Evolutionary conservation across 2,797 vertebrate genomes (phyloP).

Genomic region (Acrossocheilus wenchowensis): DNA sequence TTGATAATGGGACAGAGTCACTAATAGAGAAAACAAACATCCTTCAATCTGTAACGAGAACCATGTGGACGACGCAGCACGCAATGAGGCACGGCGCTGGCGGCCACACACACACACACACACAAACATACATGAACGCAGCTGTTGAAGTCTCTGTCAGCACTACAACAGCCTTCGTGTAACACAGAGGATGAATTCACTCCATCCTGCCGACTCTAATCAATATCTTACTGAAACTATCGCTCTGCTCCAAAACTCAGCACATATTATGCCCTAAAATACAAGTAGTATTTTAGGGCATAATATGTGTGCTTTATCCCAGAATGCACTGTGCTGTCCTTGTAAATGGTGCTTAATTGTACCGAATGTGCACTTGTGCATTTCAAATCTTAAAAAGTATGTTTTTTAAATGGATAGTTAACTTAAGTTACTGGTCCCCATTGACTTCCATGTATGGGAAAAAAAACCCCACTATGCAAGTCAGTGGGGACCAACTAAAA

Average conservation of each 20-base stretch:
- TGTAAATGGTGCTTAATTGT: not conserved
- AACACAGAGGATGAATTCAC: constrained; percentile 28
- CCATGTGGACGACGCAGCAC: constrained; percentile 70
- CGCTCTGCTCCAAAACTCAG: not conserved
- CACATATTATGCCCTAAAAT: not conserved
- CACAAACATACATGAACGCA: constrained; percentile 38
- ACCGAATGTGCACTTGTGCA: too few species aligned
- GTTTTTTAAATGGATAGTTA: not conserved
- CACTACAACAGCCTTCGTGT: constrained; percentile 25
- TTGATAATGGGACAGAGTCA: constrained; percentile 74
- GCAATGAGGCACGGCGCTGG: constrained; percentile 11
- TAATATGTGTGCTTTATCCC: not conserved
- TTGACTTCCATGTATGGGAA: too few species aligned
- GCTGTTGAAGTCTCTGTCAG: constrained; percentile 41
- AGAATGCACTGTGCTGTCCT: not conserved
- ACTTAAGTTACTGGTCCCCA: too few species aligned
- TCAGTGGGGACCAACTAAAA: too few species aligned
- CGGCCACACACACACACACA: constrained; percentile 40
- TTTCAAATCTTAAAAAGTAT: not conserved
- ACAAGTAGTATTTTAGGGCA: not conserved
- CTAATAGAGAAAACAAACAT: constrained; percentile 82
- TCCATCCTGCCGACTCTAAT: not conserved
- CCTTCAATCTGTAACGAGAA: constrained; percentile 72
- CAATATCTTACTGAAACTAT: constrained; percentile 5
- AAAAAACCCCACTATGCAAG: too few species aligned